phyloP scores from a whole-genome alignment of 2,888 invertebrate genomes.

The Eurytoma adleriae region DNA sequence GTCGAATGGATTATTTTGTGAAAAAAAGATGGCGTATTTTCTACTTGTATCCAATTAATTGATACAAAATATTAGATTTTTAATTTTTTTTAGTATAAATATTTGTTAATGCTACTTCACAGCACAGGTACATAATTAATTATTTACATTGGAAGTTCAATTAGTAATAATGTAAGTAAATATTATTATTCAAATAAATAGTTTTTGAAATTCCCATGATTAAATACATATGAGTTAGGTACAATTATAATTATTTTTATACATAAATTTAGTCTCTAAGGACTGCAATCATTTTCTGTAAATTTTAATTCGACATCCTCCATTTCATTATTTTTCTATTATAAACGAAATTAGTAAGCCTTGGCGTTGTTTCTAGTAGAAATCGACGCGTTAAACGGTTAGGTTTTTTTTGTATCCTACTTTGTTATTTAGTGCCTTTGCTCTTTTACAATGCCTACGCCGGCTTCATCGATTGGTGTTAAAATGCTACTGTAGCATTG shows the following conservation, averaged over 20 bases:
- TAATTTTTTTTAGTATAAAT: too few species aligned
- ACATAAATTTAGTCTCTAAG: neutral
- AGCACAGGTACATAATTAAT: too few species aligned
- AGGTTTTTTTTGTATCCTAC: slow-evolving; percentile 25
- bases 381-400: slow-evolving; percentile 9
- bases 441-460: slow-evolving; percentile 20
- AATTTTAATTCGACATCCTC: slow-evolving; percentile 31
- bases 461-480: slow-evolving; percentile 19
- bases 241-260: slow-evolving; percentile 6
- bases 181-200: neutral
- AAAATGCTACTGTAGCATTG: slow-evolving; percentile 10
- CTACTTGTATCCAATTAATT: too few species aligned
- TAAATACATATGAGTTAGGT: neutral
- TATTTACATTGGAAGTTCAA: too few species aligned
- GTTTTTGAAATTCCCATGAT: slow-evolving; percentile 16
- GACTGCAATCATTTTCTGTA: slow-evolving; percentile 11
- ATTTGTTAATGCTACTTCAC: too few species aligned
- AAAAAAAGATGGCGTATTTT: too few species aligned
- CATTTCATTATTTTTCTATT: slow-evolving; percentile 4
- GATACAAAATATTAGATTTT: too few species aligned
- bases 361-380: slow-evolving; percentile 2
- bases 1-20: too few species aligned
- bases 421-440: slow-evolving; percentile 42
- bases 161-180: too few species aligned
- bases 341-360: neutral